Base-by-base conservation (phyloP, 2,888 invertebrate species). In the Platynereis dumerilii region DNA sequence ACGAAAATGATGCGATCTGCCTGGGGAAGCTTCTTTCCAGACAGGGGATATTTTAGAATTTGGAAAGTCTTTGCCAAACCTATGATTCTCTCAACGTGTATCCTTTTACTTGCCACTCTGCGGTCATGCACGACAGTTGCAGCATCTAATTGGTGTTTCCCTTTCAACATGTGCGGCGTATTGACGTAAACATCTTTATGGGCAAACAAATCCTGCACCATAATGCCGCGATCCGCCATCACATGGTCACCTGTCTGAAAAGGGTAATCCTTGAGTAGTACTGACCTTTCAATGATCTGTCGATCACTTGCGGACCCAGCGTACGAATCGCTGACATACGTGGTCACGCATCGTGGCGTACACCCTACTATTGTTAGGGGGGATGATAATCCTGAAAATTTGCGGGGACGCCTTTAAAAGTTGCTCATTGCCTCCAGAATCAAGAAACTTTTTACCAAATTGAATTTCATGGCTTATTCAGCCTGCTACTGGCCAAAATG, bases 191-290 rank as follows among this genome's bases (percentile, higher is more conserved):
- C 67, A 68, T 69, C 65, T 26, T 65, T 52, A 12, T n/a, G 29
- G 22, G 71, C 72, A 68, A 72, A 70, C 22, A 70, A 42, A 54
- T 72, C 72, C 56, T 72, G 72, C 15, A 72, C 69, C 68, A 71
- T 71, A n/a, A 72, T 68, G 10, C 72, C 70, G 27, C 72, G 45
- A 42, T 72, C 72, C 20, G 69, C 67, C 69, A 72, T 72, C 12
- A 70, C 65, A 28, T 64, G 60, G 57, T 71, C 69, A 12, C 22
- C n/a, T n/a, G 26, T 17, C 17, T 10, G 22, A 22, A 65, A 53
- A 15, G 24, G 26, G 24, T 48, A 39, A 20, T 20, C n/a, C n/a
- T 54, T 42, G n/a, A 27, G 29, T 15, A 72, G 54, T 1, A 28
- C 48, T 15, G 66, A 66, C 12, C 66, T 44, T 59, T 71, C 73